phyloP scores from a whole-genome alignment of 2,113 vertebrate species.

The Oophaga pumilio region DNA sequence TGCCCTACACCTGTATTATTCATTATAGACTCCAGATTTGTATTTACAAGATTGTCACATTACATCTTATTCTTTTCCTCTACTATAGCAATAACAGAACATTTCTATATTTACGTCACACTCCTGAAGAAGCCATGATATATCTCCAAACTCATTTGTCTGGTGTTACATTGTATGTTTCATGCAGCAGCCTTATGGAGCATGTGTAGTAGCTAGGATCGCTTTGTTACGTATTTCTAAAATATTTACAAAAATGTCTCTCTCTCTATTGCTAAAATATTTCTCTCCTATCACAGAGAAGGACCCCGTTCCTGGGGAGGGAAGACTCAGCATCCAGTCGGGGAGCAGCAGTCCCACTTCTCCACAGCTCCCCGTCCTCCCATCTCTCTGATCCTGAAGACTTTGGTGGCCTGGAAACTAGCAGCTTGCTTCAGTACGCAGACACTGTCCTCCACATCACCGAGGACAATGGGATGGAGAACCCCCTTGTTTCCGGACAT shows the following conservation, averaged over 20 bases:
- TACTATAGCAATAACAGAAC: not conserved
- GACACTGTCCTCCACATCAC: conserved; percentile 81
- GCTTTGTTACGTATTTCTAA: not conserved
- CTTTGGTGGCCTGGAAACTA: conserved; percentile 81
- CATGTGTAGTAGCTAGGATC: not conserved
- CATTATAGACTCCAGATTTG: too few species aligned
- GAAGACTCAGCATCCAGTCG: conserved; percentile 63
- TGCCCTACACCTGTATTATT: not conserved
- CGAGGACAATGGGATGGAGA: conserved; percentile 88
- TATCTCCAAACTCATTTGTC: not conserved
- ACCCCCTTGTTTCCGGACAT: conserved; percentile 82
- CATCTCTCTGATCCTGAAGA: conserved; percentile 84
- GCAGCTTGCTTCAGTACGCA: conserved; percentile 80
- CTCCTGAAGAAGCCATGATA: too few species aligned
- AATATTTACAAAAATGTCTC: not conserved
- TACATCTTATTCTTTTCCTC: too few species aligned
- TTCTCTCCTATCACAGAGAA: conserved; percentile 65
- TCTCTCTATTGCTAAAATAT: not conserved
- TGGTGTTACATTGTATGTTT: not conserved
- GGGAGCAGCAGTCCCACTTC: conserved; percentile 58
- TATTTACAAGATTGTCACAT: too few species aligned
- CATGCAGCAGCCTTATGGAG: not conserved
- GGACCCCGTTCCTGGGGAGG: conserved; percentile 61
- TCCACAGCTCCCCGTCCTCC: conserved; percentile 63
- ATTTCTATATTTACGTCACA: too few species aligned